A percentile compares a stretch with the other conserved stretches of the same genome.
Evolutionary conservation across 2,888 invertebrate species (phyloP).

Genomic region (Gymnosoma rotundatum): DNA sequence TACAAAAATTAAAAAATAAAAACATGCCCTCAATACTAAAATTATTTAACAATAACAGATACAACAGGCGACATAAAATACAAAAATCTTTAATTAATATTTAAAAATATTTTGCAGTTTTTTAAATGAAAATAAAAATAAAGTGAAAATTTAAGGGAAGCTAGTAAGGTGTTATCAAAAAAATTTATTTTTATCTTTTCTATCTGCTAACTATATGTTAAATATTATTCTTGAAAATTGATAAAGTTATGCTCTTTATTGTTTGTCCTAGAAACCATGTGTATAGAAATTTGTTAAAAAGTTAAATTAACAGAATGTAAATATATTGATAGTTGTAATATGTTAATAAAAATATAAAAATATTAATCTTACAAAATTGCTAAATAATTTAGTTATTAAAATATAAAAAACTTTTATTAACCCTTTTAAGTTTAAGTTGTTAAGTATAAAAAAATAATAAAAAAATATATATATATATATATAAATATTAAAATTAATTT

Average conservation of each 20-base stretch:
- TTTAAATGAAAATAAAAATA: not conserved
- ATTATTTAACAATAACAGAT: too few relatives aligned
- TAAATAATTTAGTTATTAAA: conserved; percentile 39
- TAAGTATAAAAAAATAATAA: conserved; percentile 29
- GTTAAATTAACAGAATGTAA: conserved; percentile 41
- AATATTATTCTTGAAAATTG: conserved; percentile 8
- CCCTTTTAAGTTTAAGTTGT: conserved; percentile 19
- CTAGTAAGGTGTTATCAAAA: too few relatives aligned
- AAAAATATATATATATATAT: not conserved
- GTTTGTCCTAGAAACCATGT: conserved; percentile 17
- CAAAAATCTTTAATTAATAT: conserved; percentile 17
- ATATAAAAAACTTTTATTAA: not conserved
- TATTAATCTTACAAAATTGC: not conserved
- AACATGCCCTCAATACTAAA: too few relatives aligned
- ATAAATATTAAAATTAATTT: not conserved
- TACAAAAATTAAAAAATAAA: too few relatives aligned
- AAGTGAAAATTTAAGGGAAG: not conserved
- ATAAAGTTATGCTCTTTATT: conserved; percentile 11
- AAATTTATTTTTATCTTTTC: not conserved
- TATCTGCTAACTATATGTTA: conserved; percentile 1
- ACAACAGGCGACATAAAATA: not conserved
- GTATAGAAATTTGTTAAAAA: conserved; percentile 12
- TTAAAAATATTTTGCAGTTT: not conserved
- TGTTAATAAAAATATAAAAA: conserved; percentile 37
- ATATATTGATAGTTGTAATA: conserved; percentile 53